Evolutionary conservation across 2,113 vertebrate species (phyloP).

Genomic region (Corydoras maculifer): DNA sequence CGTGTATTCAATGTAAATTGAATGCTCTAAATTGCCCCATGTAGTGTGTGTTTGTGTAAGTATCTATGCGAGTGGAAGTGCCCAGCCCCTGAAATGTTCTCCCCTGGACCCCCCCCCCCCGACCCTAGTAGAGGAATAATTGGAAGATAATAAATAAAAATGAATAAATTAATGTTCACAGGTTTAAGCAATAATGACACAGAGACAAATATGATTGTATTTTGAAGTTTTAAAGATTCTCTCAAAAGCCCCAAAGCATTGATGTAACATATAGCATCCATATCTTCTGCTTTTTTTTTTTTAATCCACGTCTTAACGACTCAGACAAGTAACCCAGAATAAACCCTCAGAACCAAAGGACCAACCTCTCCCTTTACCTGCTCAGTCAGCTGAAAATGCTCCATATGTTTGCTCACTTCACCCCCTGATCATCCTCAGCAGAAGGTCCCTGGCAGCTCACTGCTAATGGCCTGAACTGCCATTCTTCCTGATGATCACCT

Average conservation of each 20-base stretch:
- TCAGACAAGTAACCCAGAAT: conserved; percentile 25
- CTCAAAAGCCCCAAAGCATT: neutral
- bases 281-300: neutral
- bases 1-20: too few species aligned
- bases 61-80: too few species aligned
- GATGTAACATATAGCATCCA: neutral
- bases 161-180: too few species aligned
- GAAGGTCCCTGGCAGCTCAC: conserved; percentile 21
- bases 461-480: conserved; percentile 33
- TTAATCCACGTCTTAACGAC: neutral
- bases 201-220: too few species aligned
- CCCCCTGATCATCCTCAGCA: conserved; percentile 28
- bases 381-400: conserved; percentile 46
- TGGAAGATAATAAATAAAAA: too few species aligned
- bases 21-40: too few species aligned
- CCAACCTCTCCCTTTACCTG: conserved; percentile 32
- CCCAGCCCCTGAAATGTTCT: too few species aligned
- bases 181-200: too few species aligned
- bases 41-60: too few species aligned
- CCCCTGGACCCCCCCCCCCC: too few species aligned
- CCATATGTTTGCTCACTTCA: conserved; percentile 40
- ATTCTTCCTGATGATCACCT: conserved; percentile 32
- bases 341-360: conserved; percentile 34
- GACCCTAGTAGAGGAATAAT: too few species aligned
- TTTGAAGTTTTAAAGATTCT: too few species aligned